Conservation (phyloP, 2,888 invertebrate genomes). For the Napeogenes inachia region DNA sequence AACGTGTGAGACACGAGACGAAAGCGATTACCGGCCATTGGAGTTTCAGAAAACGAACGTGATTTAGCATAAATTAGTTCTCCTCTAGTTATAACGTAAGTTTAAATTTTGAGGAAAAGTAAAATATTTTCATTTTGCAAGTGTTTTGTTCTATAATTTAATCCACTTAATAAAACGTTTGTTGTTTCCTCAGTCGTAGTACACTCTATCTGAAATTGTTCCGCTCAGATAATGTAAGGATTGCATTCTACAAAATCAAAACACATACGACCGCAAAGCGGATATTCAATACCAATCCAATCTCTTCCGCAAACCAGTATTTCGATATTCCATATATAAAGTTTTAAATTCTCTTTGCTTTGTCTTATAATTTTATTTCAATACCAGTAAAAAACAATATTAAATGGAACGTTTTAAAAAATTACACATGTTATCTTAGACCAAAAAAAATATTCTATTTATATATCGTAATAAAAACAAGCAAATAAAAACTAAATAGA, state of each 20-base stretch:
- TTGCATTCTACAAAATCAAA: conserved; percentile 34
- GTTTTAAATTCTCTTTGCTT: neutral
- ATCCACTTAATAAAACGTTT: neutral
- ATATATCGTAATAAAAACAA: too few species aligned
- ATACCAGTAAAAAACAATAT: too few species aligned
- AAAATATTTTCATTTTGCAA: too few species aligned
- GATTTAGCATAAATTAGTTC: conserved; percentile 56
- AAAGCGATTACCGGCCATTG: conserved; percentile 34
- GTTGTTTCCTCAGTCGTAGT: conserved; percentile 17
- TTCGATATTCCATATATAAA: conserved; percentile 5
- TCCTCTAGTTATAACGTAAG: neutral
- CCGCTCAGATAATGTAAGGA: conserved; percentile 24
- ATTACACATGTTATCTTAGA: too few species aligned
- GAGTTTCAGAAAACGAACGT: conserved; percentile 50
- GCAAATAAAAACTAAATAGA: too few species aligned
- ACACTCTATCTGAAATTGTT: conserved; percentile 29
- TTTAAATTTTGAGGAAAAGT: too few species aligned
- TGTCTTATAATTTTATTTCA: neutral
- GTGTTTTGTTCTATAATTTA: too few species aligned
- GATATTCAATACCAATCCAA: conserved; percentile 23
- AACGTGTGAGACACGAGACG: conserved; percentile 27
- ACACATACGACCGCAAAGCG: conserved; percentile 27
- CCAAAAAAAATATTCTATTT: too few species aligned
- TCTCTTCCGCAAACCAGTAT: conserved; percentile 14
- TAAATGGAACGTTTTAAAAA: too few species aligned